Base-by-base conservation (phyloP, 2,888 invertebrate species). In the Mimachlamys varia region DNA sequence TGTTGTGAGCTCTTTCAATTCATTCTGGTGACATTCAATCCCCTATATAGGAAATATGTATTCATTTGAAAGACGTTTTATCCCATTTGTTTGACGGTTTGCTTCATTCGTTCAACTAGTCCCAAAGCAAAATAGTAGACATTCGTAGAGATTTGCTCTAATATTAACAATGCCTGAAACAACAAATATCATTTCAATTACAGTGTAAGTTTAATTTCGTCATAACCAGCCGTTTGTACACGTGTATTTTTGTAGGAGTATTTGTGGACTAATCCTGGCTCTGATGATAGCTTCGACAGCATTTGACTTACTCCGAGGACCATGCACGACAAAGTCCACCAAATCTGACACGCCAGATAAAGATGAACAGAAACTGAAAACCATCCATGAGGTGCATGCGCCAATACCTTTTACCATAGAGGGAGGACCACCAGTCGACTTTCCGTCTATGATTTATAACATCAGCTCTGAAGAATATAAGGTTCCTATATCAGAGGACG, bases 161-260 rank as follows among this genome's bases (percentile, higher is more conserved):
- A n/a, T n/a, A n/a, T n/a, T n/a, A n/a, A n/a, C n/a, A n/a, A n/a
- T n/a, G n/a, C n/a, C n/a, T n/a, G n/a, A n/a, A n/a, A n/a, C n/a
- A n/a, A n/a, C n/a, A n/a, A n/a, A n/a, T n/a, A n/a, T n/a, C n/a
- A n/a, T n/a, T n/a, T 5, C 7, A 44, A 44, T 7, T 7, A 5
- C 44, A 44, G 44, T 44, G 7, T 53, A 19, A 17, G 53, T n/a
- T 53, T 7, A 17, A 7, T 17, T 53, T 53, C 2, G 53, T 53
- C 15, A 15, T 53, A 53, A 53, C 7, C 53, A 53, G 19, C 19
- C 19, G 19, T 53, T 53, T 53, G 13, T 13, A n/a, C n/a, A n/a
- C n/a, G n/a, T n/a, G n/a, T n/a, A n/a, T n/a, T n/a, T 33, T 76
- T 76, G 76, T 76, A 76, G 76, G 76, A 76, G 76, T 76, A 76